These are phyloP conservation scores for Xylota segnis DNA, from an alignment of 2,888 invertebrate genomes.

Conservation along the genomic window DNA sequence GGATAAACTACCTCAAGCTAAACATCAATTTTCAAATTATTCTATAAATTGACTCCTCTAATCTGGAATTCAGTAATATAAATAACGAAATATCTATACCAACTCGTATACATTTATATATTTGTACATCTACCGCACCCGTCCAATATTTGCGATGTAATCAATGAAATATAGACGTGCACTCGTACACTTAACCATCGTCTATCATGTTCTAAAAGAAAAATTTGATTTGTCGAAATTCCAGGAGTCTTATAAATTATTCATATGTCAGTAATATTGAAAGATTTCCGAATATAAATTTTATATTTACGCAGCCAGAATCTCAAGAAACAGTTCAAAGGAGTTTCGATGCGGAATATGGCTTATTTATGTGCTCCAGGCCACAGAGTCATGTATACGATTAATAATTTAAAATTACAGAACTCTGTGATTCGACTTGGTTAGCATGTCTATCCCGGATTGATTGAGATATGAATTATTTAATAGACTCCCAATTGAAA, in stretches of 20 bases:
- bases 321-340: constrained; percentile 14
- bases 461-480: constrained; percentile 2
- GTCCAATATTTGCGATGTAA: background rate
- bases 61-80: background rate
- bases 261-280: constrained; percentile 33
- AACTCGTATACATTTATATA: too few species aligned
- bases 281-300: constrained; percentile 30
- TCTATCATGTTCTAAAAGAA: constrained; percentile 2
- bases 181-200: constrained; percentile 3
- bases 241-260: constrained; percentile 50
- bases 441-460: background rate
- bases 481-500: background rate
- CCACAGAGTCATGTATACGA: background rate
- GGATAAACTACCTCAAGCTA: background rate
- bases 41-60: background rate
- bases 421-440: background rate
- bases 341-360: background rate
- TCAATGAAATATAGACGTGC: constrained; percentile 24
- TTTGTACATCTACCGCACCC: background rate
- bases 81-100: background rate
- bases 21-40: background rate
- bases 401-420: constrained; percentile 28
- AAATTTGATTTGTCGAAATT: constrained; percentile 7
- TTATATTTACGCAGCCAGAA: background rate
- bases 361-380: background rate